Evolutionary conservation across 2,113 vertebrate genomes (phyloP).

Genomic region (Oryzias javanicus): DNA sequence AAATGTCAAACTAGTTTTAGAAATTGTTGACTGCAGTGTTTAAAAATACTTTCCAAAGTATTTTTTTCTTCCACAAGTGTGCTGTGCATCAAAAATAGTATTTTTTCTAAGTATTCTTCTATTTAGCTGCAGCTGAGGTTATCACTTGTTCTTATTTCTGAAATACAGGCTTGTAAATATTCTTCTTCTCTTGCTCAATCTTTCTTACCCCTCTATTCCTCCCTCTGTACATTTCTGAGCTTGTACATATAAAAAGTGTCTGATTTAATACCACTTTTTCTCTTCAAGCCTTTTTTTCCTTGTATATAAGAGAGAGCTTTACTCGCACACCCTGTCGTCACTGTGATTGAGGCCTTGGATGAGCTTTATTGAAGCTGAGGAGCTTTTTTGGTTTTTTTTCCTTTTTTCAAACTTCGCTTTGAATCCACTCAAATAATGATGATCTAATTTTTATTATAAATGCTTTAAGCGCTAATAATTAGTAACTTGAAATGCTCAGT

Average conservation of each 20-base stretch:
- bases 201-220: constrained; percentile 31
- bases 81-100: constrained; percentile 19
- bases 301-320: constrained; percentile 30
- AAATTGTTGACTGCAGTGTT: neutral
- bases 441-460: constrained; percentile 35
- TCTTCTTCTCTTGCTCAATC: constrained; percentile 52
- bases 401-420: constrained; percentile 30
- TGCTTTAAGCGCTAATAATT: constrained; percentile 31
- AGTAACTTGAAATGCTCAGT: constrained; percentile 29
- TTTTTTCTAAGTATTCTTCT: constrained; percentile 31
- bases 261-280: constrained; percentile 39
- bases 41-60: constrained; percentile 12
- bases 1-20: constrained; percentile 24
- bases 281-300: constrained; percentile 52
- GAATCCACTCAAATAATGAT: constrained; percentile 42
- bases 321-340: constrained; percentile 32
- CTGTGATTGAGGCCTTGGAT: constrained; percentile 56
- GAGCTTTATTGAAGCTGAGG: constrained; percentile 49
- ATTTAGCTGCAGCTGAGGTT: constrained; percentile 39
- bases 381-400: constrained; percentile 38
- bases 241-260: constrained; percentile 66
- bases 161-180: constrained; percentile 65
- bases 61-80: constrained; percentile 27
- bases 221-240: constrained; percentile 60
- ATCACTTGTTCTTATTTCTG: constrained; percentile 21